A percentile compares a stretch with the other conserved stretches of the same genome.
Evolutionary conservation across 2,797 vertebrate genomes (phyloP).

Genomic region (Staurois parvus): DNA sequence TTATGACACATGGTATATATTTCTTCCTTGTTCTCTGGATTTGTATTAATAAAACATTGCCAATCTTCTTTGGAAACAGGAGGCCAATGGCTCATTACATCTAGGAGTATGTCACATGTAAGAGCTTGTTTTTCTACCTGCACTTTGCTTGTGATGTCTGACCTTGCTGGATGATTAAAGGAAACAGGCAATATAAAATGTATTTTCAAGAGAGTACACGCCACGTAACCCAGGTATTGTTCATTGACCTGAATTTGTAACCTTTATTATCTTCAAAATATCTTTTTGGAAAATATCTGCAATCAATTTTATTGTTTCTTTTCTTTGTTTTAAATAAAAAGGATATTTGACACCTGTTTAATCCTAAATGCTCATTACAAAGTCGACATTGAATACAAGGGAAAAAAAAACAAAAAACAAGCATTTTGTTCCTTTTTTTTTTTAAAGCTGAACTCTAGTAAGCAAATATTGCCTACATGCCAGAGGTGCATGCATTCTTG

Average conservation of each 20-base stretch:
- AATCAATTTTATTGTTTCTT: background rate
- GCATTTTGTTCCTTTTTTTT: too few species aligned
- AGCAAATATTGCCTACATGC: too few species aligned
- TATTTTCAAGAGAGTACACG: conserved; percentile 33
- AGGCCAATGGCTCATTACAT: conserved; percentile 53
- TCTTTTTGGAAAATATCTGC: conserved; percentile 18
- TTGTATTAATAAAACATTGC: conserved; percentile 57
- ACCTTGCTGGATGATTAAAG: conserved; percentile 53
- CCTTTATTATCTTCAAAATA: conserved; percentile 36
- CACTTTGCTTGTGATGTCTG: conserved; percentile 45
- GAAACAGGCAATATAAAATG: conserved; percentile 43
- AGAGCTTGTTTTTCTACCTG: conserved; percentile 42
- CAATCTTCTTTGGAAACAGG: conserved; percentile 53
- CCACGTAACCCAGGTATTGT: conserved; percentile 34
- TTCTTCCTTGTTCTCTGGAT: conserved; percentile 32
- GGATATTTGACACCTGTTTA: background rate
- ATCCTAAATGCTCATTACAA: background rate
- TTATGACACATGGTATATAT: conserved; percentile 55
- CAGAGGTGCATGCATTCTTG: too few species aligned
- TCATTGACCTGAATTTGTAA: conserved; percentile 47
- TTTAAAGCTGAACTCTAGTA: too few species aligned
- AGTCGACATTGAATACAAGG: background rate
- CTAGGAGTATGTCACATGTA: conserved; percentile 41
- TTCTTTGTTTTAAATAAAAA: background rate
- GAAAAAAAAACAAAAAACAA: too few species aligned